Evolutionary conservation across 2,113 vertebrate genomes (phyloP).

Genomic region (Barbus barbus): DNA sequence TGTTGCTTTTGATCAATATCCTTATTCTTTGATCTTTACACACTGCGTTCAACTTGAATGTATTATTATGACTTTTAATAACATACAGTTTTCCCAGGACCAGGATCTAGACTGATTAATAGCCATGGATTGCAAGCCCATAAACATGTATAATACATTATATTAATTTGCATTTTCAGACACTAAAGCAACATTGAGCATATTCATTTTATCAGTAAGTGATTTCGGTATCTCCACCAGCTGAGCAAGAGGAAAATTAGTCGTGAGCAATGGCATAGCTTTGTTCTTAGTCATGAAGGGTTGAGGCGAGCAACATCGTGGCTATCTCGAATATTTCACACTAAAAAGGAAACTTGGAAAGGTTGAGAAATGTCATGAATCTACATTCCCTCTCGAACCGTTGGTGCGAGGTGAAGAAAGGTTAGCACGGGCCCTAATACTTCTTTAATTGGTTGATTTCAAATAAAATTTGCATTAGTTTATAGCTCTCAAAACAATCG

Average conservation of each 20-base stretch:
- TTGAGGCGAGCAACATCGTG: background rate
- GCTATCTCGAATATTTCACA: constrained; percentile 3
- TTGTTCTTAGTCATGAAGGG: constrained; percentile 8
- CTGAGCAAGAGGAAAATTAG: background rate
- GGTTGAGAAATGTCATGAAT: background rate
- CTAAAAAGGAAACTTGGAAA: constrained; percentile 4
- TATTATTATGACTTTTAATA: background rate
- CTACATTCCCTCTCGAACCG: background rate
- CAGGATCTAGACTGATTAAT: background rate
- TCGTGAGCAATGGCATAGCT: constrained; percentile 6
- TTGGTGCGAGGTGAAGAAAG: background rate
- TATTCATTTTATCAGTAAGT: background rate
- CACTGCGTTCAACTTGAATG: background rate
- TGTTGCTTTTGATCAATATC: background rate
- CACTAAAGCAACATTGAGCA: background rate
- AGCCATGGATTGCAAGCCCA: background rate
- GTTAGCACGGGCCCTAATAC: constrained; percentile 26
- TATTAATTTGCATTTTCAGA: background rate
- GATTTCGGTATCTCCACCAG: constrained; percentile 3
- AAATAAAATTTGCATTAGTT: constrained; percentile 25
- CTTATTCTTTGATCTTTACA: background rate
- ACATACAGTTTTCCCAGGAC: background rate
- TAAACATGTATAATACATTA: background rate
- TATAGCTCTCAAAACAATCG: constrained; percentile 38
- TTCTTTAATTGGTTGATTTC: constrained; percentile 37